Percentiles rank a stretch among this genome's conserved stretches.
phyloP scores from a whole-genome alignment of 2,113 vertebrate species.

The Propithecus coquereli region DNA sequence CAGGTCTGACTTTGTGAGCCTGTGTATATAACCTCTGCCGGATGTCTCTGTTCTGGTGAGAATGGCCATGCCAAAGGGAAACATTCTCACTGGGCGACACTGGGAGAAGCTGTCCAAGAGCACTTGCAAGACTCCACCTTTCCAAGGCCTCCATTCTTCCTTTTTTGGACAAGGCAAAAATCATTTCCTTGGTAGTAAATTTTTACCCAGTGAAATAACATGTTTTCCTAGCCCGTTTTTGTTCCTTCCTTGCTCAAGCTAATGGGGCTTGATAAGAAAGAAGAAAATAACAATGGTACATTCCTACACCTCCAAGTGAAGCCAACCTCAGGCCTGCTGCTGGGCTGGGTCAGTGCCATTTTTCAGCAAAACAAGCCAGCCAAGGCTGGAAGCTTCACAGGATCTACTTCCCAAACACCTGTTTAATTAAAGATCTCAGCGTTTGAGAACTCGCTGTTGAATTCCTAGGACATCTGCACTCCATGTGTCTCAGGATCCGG shows the following conservation, averaged over 20 bases:
- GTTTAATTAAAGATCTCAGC: slow-evolving; percentile 83
- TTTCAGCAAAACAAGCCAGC: slow-evolving; percentile 62
- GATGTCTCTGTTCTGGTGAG: slow-evolving; percentile 56
- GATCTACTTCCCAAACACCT: slow-evolving; percentile 85
- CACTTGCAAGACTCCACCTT: slow-evolving; percentile 64
- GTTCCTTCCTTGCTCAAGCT: slow-evolving; percentile 76
- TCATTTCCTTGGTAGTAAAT: slow-evolving; percentile 85
- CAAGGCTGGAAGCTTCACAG: slow-evolving; percentile 80
- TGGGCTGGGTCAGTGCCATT: slow-evolving; percentile 73
- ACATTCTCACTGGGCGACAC: slow-evolving; percentile 70
- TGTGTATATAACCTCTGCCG: background rate
- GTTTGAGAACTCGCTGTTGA: slow-evolving; percentile 56
- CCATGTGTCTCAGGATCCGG: slow-evolving; percentile 72
- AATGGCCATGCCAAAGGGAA: slow-evolving; percentile 66
- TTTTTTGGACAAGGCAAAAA: slow-evolving; percentile 84
- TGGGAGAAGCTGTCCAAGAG: slow-evolving; percentile 65
- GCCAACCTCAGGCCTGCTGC: slow-evolving; percentile 78
- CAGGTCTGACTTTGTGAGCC: background rate
- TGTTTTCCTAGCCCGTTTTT: slow-evolving; percentile 80
- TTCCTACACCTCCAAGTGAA: slow-evolving; percentile 76
- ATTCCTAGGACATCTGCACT: slow-evolving; percentile 79
- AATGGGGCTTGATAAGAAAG: slow-evolving; percentile 87
- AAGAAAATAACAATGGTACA: slow-evolving; percentile 81
- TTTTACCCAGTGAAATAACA: slow-evolving; percentile 91
- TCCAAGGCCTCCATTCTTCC: slow-evolving; percentile 76